Percentiles rank a stretch among this genome's conserved stretches.
phyloP scores from a whole-genome alignment of 2,797 vertebrate species.

The Spinus olivaceus region DNA sequence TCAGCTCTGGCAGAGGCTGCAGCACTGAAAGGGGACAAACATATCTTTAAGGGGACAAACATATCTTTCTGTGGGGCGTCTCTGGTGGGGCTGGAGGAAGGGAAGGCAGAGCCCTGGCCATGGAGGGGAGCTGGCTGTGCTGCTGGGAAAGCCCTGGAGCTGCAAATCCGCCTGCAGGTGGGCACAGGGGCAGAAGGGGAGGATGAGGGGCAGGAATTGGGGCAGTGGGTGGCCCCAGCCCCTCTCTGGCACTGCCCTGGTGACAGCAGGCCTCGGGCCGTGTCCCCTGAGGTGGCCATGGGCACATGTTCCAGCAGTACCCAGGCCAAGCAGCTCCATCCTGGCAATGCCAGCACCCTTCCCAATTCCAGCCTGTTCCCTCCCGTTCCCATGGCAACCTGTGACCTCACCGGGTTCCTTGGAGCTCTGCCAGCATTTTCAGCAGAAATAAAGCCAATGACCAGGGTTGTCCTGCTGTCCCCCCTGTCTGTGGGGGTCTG shows the following conservation, averaged over 20 bases:
- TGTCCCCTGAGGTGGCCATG: accelerated
- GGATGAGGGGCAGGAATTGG: accelerated
- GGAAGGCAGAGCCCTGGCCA: neutral
- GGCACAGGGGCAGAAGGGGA: neutral
- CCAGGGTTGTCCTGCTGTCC: neutral
- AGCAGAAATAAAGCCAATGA: neutral
- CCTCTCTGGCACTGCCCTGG: accelerated
- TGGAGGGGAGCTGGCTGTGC: neutral
- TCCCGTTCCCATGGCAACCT: slow-evolving; percentile 46
- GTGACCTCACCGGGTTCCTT: slow-evolving; percentile 51
- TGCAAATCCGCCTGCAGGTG: accelerated
- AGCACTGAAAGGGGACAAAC: accelerated
- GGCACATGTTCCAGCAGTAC: accelerated
- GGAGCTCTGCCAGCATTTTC: neutral
- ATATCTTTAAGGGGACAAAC: too few species aligned
- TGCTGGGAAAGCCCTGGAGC: neutral
- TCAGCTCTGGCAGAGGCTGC: neutral
- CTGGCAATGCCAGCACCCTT: neutral
- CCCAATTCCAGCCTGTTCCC: slow-evolving; percentile 40
- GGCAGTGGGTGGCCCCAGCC: accelerated
- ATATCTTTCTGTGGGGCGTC: too few species aligned
- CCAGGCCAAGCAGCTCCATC: neutral
- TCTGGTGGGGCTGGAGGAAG: accelerated
- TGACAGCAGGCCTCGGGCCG: accelerated
- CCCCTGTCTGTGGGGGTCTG: neutral